A percentile compares a stretch with the other conserved stretches of the same genome.
phyloP scores from a whole-genome alignment of 2,888 invertebrate species.

The Emesis furor region DNA sequence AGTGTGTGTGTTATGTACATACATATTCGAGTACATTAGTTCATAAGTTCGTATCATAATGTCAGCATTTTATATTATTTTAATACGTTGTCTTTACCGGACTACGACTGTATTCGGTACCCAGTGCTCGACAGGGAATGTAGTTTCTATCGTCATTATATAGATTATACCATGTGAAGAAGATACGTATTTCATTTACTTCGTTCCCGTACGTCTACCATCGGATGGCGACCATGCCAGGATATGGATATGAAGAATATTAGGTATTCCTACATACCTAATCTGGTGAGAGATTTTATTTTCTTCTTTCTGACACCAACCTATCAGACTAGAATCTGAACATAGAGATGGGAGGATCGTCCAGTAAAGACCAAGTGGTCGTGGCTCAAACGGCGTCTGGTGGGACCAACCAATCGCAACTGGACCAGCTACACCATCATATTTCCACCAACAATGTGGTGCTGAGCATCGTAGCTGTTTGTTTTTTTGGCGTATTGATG shows the following conservation, averaged over 20 bases:
- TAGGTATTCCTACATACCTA: not conserved
- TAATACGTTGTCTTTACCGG: too few species aligned
- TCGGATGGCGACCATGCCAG: not conserved
- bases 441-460: not conserved
- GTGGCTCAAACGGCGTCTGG: not conserved
- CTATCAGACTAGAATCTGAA: not conserved
- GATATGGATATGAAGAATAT: not conserved
- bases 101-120: too few species aligned
- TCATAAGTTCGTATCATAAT: too few species aligned
- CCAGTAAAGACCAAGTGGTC: slow-evolving; percentile 1
- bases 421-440: not conserved
- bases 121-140: too few species aligned
- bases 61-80: too few species aligned
- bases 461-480: not conserved
- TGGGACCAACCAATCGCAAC: not conserved
- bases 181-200: too few species aligned
- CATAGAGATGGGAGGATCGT: slow-evolving; percentile 19
- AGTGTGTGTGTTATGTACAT: too few species aligned
- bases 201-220: not conserved
- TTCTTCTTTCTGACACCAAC: not conserved
- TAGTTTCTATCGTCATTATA: too few species aligned
- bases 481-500: not conserved
- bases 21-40: too few species aligned
- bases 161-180: too few species aligned
- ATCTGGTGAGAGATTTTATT: not conserved